Evolutionary conservation across 2,113 vertebrate genomes (phyloP).

Genomic region (Erpornis zantholeuca): DNA sequence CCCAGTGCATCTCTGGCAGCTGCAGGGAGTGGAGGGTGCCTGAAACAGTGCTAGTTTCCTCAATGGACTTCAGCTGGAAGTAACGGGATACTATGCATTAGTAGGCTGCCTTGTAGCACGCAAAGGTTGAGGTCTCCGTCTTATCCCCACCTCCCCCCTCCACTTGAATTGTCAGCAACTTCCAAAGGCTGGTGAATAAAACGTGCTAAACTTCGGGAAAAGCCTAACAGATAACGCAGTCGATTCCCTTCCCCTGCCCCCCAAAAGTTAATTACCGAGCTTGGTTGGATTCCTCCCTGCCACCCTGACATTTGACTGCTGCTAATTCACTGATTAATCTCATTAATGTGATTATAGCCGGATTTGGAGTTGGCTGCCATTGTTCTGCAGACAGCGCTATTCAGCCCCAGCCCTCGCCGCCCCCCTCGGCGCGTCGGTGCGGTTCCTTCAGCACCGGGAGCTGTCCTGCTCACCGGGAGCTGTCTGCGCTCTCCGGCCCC

Average conservation of each 20-base stretch:
- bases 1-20: neutral
- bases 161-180: neutral
- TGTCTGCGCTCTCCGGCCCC: neutral
- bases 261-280: constrained; percentile 82
- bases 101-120: neutral
- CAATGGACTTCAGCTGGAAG: neutral
- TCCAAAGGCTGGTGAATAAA: neutral
- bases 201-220: constrained; percentile 31
- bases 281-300: constrained; percentile 75
- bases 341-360: constrained; percentile 86
- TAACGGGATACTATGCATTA: neutral
- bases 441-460: constrained; percentile 83
- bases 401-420: constrained; percentile 54
- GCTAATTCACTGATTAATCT: constrained; percentile 91
- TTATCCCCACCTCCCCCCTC: neutral
- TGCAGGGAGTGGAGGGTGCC: neutral
- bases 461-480: neutral
- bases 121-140: neutral
- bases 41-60: neutral
- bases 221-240: neutral
- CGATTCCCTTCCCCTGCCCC: neutral
- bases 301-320: constrained; percentile 85
- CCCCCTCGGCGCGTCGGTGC: constrained; percentile 55
- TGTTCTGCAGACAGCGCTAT: constrained; percentile 75
- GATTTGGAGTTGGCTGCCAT: constrained; percentile 82